Evolutionary conservation across 2,888 invertebrate species (phyloP).

Genomic region (Gonocerus acuteangulatus): DNA sequence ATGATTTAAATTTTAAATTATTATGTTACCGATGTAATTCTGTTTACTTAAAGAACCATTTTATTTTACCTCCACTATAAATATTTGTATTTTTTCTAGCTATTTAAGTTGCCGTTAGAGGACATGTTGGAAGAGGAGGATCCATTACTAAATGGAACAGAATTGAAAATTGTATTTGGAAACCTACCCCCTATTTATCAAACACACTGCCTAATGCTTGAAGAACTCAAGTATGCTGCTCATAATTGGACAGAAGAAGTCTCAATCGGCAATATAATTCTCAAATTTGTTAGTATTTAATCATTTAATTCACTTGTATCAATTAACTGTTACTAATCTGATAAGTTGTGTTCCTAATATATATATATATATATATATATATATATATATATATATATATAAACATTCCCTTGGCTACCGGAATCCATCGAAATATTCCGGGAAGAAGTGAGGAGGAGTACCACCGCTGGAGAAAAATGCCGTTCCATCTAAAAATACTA

Average conservation of each 20-base stretch:
- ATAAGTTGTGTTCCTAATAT: neutral
- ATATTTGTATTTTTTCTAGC: slow-evolving; percentile 49
- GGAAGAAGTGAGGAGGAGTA: too few relatives aligned
- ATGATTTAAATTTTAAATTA: too few relatives aligned
- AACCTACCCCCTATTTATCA: slow-evolving; percentile 91
- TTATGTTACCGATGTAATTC: too few relatives aligned
- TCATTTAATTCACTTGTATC: neutral
- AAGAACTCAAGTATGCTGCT: slow-evolving; percentile 53
- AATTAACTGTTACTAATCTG: neutral
- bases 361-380: neutral
- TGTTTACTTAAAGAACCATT: too few relatives aligned
- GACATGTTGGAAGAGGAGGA: slow-evolving; percentile 71
- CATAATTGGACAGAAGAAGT: slow-evolving; percentile 83
- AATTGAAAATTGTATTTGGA: slow-evolving; percentile 90
- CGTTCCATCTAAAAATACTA: too few relatives aligned
- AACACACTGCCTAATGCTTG: slow-evolving; percentile 71
- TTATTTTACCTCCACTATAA: too few relatives aligned
- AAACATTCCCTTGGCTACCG: too few relatives aligned
- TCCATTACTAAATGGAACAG: slow-evolving; percentile 77
- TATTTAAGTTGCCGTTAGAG: slow-evolving; percentile 89
- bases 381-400: neutral
- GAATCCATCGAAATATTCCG: too few relatives aligned
- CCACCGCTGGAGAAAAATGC: too few relatives aligned
- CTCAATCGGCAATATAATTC: slow-evolving; percentile 78
- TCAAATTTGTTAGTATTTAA: slow-evolving; percentile 56